A percentile compares a stretch with the other conserved stretches of the same genome.
Evolutionary conservation across 2,113 vertebrate species (phyloP).

Genomic region (Prolemur simus): DNA sequence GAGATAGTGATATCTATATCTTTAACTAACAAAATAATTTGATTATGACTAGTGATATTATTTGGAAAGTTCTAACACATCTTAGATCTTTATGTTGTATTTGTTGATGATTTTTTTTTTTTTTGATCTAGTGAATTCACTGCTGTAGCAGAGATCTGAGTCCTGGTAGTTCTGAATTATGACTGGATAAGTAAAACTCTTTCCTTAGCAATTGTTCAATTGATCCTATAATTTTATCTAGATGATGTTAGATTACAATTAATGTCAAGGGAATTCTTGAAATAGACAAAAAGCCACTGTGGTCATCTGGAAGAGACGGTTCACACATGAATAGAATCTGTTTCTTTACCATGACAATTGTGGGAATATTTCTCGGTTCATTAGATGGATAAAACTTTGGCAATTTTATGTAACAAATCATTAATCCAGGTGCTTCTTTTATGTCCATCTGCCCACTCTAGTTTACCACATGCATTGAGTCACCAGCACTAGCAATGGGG

Average conservation of each 20-base stretch:
- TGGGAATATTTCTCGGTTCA: background rate
- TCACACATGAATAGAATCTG: background rate
- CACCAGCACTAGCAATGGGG: background rate
- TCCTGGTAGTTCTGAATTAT: background rate
- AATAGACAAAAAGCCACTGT: background rate
- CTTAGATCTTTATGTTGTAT: background rate
- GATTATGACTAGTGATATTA: background rate
- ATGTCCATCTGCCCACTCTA: background rate
- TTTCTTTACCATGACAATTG: background rate
- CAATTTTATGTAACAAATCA: background rate
- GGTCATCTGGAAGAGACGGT: background rate
- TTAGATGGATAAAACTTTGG: background rate
- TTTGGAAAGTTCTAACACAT: background rate
- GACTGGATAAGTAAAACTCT: background rate
- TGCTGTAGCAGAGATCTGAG: background rate
- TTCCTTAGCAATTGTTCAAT: background rate
- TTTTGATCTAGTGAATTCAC: background rate
- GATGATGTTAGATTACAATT: background rate
- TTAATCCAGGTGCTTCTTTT: background rate
- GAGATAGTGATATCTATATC: background rate
- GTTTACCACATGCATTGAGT: background rate
- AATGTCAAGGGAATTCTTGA: background rate
- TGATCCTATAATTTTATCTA: background rate
- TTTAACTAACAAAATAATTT: background rate
- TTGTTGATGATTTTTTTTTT: background rate